These are phyloP conservation scores for Salvelinus namaycush DNA, from an alignment of 2,113 vertebrate species.

Conservation along the genomic window DNA sequence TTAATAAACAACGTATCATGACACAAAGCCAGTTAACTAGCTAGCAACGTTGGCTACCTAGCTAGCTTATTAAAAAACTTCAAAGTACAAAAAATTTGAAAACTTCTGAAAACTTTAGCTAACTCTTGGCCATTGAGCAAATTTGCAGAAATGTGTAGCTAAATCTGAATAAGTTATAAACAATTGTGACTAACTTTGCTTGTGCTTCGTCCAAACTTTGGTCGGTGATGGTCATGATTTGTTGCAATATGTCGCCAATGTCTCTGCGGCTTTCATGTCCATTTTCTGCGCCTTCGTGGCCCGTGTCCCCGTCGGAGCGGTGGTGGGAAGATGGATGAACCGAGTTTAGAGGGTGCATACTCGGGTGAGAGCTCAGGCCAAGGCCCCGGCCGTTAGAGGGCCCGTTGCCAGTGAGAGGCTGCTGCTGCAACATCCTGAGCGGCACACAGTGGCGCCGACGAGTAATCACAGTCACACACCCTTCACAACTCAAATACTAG, in stretches of 20 bases:
- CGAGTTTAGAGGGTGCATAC: conserved; percentile 74
- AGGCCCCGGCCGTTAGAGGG: conserved; percentile 76
- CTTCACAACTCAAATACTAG: conserved; percentile 36
- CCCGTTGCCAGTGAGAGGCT: conserved; percentile 77
- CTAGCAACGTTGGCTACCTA: no score
- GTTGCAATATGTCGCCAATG: conserved; percentile 97
- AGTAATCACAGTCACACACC: conserved; percentile 42
- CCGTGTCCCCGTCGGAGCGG: conserved; percentile 74
- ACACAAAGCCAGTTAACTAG: no score
- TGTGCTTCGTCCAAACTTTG: conserved; percentile 99
- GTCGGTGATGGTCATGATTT: conserved; percentile 99
- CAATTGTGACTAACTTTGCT: conserved; percentile 83
- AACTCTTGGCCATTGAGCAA: conserved; percentile 30
- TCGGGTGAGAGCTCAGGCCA: conserved; percentile 71
- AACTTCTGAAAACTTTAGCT: conserved; percentile 67
- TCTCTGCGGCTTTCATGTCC: conserved; percentile 89
- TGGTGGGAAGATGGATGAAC: conserved; percentile 67
- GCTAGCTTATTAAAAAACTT: conserved; percentile 8
- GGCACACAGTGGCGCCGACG: conserved; percentile 68
- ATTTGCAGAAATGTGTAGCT: background rate
- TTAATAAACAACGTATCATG: no score
- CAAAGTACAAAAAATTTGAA: background rate
- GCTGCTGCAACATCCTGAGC: conserved; percentile 80
- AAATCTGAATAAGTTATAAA: conserved; percentile 12
- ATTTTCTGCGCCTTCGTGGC: conserved; percentile 90